Evolutionary conservation across 1,140 invertebrate genomes (phyloP).

Genomic region (Trichomalopsis sarcophagae): DNA sequence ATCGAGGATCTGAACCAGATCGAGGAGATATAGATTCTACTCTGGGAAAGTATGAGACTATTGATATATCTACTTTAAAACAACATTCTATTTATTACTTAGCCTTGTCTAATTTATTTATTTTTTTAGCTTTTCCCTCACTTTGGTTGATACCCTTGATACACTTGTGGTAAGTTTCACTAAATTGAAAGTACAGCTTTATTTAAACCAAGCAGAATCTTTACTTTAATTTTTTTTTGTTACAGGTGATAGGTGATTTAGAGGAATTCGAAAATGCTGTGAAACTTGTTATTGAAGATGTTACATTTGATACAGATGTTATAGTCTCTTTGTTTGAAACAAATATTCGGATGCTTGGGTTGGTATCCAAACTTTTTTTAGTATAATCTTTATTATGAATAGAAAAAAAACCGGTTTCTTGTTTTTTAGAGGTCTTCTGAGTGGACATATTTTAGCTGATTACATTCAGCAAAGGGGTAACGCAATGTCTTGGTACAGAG

Average conservation of each 20-base stretch:
- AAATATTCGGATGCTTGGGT: slow-evolving; percentile 97
- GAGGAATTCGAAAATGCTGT: slow-evolving; percentile 96
- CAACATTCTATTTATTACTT: neutral
- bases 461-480: slow-evolving; percentile 86
- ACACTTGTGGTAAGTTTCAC: slow-evolving; percentile 85
- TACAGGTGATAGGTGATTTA: slow-evolving; percentile 90
- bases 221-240: slow-evolving; percentile 40
- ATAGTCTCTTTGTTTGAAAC: slow-evolving; percentile 99
- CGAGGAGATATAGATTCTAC: slow-evolving; percentile 97
- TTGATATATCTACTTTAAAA: slow-evolving; percentile 11
- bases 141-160: slow-evolving; percentile 95
- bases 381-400: slow-evolving; percentile 6
- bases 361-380: slow-evolving; percentile 51
- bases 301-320: slow-evolving; percentile 95
- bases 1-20: slow-evolving; percentile 88
- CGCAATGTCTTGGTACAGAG: slow-evolving; percentile 92
- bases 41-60: slow-evolving; percentile 92
- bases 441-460: slow-evolving; percentile 93
- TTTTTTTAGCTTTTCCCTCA: slow-evolving; percentile 95
- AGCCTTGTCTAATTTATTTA: slow-evolving; percentile 34
- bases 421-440: slow-evolving; percentile 89
- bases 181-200: neutral
- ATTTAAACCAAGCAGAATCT: neutral
- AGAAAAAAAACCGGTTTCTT: slow-evolving; percentile 42
- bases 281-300: slow-evolving; percentile 88